These are phyloP conservation scores for Danio kyathit DNA, from an alignment of 2,797 vertebrate species.

Conservation along the genomic window DNA sequence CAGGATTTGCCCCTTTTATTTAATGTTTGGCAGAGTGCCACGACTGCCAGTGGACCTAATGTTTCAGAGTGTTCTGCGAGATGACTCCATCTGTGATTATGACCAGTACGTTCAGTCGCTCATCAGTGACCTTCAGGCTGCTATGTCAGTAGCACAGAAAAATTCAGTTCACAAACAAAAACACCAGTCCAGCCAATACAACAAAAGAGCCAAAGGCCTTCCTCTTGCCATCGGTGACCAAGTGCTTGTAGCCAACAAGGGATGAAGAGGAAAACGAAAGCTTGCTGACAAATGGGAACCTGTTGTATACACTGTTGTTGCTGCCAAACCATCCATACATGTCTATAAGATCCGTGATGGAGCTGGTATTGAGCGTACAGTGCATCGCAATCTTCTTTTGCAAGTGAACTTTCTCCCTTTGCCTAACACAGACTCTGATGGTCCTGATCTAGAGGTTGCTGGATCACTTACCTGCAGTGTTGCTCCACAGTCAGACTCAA, in stretches of 20 bases:
- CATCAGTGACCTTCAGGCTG: not conserved
- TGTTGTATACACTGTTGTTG: not conserved
- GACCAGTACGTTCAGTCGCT: not conserved
- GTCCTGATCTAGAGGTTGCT: not conserved
- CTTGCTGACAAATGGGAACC: conserved; percentile 17
- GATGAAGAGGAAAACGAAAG: conserved; percentile 4
- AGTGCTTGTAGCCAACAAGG: conserved; percentile 5
- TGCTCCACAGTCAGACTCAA: not conserved
- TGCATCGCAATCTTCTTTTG: not conserved
- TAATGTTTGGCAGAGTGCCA: not conserved
- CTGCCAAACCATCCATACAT: not conserved
- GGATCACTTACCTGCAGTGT: not conserved
- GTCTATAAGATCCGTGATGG: not conserved
- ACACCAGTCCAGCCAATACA: not conserved
- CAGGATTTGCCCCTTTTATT: not conserved
- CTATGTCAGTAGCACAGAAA: not conserved
- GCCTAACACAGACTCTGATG: not conserved
- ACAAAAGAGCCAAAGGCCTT: not conserved
- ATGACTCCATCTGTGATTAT: not conserved
- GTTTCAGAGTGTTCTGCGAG: not conserved
- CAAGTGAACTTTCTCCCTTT: conserved; percentile 7
- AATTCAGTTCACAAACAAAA: not conserved
- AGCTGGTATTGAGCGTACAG: not conserved
- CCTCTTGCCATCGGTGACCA: not conserved
- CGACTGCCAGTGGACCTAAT: not conserved